Evolutionary conservation across 1,140 invertebrate genomes (phyloP).

Genomic region (Homalodisca vitripennis): DNA sequence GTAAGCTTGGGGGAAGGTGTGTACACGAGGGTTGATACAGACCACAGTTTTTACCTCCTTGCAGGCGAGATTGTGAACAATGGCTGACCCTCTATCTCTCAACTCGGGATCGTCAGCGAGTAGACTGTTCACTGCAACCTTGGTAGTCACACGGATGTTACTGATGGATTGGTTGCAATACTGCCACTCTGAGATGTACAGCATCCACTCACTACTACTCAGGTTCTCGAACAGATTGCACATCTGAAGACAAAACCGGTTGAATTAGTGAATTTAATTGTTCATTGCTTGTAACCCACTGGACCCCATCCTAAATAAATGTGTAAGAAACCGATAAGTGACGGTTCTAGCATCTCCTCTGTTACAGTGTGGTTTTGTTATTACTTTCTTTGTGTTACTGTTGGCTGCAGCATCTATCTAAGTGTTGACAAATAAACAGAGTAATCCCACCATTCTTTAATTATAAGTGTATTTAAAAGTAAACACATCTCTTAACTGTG

Average conservation of each 20-base stretch:
- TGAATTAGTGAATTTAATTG: neutral
- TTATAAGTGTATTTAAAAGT: too few relatives aligned
- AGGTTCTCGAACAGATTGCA: conserved; percentile 89
- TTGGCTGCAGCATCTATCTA: too few relatives aligned
- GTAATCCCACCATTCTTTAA: too few relatives aligned
- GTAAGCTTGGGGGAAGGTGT: conserved; percentile 17
- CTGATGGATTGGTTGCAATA: conserved; percentile 70
- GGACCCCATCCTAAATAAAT: too few relatives aligned
- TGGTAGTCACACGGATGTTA: conserved; percentile 88
- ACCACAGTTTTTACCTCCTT: conserved; percentile 98
- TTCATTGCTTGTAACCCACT: too few relatives aligned
- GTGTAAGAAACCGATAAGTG: too few relatives aligned
- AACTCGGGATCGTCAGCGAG: conserved; percentile 69
- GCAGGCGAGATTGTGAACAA: conserved; percentile 88
- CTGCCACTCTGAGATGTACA: conserved; percentile 91
- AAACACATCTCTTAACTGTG: too few relatives aligned
- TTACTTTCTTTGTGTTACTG: too few relatives aligned
- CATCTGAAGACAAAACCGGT: conserved; percentile 58
- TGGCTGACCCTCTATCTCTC: conserved; percentile 77
- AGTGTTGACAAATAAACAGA: too few relatives aligned
- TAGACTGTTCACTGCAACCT: conserved; percentile 83
- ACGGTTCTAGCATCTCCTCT: too few relatives aligned
- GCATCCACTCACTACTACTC: conserved; percentile 86
- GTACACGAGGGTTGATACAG: conserved; percentile 60
- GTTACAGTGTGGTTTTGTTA: too few relatives aligned